Evolutionary conservation across 64 coral and sea anemone species (phyloP), one percentile per base, ranked within the genome.

Genomic region (Acropora yongei): DNA sequence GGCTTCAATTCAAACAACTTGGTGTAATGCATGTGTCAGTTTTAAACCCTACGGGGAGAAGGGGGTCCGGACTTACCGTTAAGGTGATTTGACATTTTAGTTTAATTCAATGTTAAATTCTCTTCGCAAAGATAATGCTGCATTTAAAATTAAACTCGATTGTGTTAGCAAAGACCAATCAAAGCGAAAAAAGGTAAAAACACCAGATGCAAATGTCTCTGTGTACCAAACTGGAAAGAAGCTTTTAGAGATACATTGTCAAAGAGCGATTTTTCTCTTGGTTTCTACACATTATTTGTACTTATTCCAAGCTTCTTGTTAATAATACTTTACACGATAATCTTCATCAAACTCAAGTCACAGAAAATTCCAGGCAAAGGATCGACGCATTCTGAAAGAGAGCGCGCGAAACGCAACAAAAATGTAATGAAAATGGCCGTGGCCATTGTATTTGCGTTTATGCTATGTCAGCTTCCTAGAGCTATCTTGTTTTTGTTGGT

Each of bases 351-450:
- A 44, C 50, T 89, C 4, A 89, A 46, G 19, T 57, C 51, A 5
- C 87, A 53, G n/a, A 68, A 66, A 5, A 79, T 89, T 76, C 76
- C 87, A 49, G 46, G 76, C 44, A 11, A 75, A 16, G 18, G 44
- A 89, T 6, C 10, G 30, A 30, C 30, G 30, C 30, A 30, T 30
- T 30, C 30, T 30, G 30, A 30, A 30, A 30, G 30, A n/a, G n/a
- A n/a, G n/a, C n/a, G n/a, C n/a, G n/a, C n/a, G 57, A 78, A 89
- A 76, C 47, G 76, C 65, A 14, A 44, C 68, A 39, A 89, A 78
- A 44, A 60, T 53, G 50, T 53, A 53, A 53, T 8, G 8, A 53
- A 8, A 53, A 30, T 88, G 50, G 72, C 47, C 18, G 46, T 78
- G 30, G 73, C 60, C 3, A 76, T 88, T 14, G 75, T 89, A 13